Evolutionary conservation across 2,888 invertebrate genomes (phyloP).

Genomic region (Polyploca ridens): DNA sequence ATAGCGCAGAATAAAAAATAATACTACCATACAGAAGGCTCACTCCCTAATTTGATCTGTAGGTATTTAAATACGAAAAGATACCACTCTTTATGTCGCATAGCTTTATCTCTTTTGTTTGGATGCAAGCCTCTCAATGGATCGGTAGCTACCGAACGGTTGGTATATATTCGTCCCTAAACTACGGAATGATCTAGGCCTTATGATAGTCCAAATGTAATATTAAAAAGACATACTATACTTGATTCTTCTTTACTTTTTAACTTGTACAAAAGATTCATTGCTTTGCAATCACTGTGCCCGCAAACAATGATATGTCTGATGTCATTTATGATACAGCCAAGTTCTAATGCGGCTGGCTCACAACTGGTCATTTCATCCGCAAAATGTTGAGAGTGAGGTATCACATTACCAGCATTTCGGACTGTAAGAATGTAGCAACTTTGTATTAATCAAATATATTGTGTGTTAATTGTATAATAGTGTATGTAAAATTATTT

Average conservation of each 20-base stretch:
- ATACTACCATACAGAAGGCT: no score
- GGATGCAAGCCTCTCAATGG: no score
- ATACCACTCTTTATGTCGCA: no score
- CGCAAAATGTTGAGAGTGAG: constrained; percentile 94
- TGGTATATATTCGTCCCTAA: no score
- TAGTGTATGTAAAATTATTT: background rate
- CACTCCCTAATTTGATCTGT: no score
- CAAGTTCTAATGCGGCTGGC: constrained; percentile 97
- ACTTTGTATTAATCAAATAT: constrained; percentile 17
- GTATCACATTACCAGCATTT: constrained; percentile 98
- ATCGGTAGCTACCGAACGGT: no score
- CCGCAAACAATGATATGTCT: constrained; percentile 97
- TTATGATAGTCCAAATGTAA: background rate
- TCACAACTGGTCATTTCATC: constrained; percentile 96
- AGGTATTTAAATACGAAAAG: no score
- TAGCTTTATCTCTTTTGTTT: no score
- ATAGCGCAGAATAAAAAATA: no score
- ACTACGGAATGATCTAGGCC: no score
- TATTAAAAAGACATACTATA: constrained; percentile 52
- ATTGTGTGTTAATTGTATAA: background rate
- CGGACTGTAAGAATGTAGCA: constrained; percentile 87
- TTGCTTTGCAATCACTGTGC: constrained; percentile 99
- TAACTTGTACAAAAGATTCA: constrained; percentile 95
- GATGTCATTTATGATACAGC: constrained; percentile 96
- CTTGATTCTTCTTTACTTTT: constrained; percentile 90